A percentile compares a stretch with the other conserved stretches of the same genome.
Evolutionary conservation across 2,888 invertebrate species (phyloP).

Genomic region (Eristalis arbustorum): DNA sequence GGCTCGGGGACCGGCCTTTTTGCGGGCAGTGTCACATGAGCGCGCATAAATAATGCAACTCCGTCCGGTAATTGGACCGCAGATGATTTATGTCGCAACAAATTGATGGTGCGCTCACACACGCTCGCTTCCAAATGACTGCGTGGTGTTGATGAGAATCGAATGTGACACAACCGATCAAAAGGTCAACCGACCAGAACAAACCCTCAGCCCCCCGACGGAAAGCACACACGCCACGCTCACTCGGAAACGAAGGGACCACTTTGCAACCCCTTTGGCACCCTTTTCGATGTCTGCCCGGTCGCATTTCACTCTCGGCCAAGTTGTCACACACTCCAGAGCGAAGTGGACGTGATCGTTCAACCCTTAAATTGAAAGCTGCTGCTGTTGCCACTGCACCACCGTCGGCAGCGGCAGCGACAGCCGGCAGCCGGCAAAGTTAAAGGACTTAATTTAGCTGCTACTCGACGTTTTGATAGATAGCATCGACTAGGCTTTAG

Average conservation of each 20-base stretch:
- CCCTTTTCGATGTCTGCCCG: slow-evolving; percentile 1
- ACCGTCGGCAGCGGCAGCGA: background rate
- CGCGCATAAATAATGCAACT: slow-evolving; percentile 29
- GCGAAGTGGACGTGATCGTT: slow-evolving; percentile 55
- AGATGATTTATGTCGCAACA: slow-evolving; percentile 64
- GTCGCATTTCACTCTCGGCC: slow-evolving; percentile 8
- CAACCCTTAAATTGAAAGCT: slow-evolving; percentile 69
- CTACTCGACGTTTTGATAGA: slow-evolving; percentile 40
- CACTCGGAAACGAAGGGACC: slow-evolving; percentile 29
- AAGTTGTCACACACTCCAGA: slow-evolving; percentile 60
- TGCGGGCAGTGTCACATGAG: slow-evolving; percentile 4
- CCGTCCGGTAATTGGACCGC: slow-evolving; percentile 49
- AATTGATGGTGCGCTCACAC: slow-evolving; percentile 49
- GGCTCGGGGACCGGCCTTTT: slow-evolving; percentile 28
- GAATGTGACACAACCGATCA: slow-evolving; percentile 66
- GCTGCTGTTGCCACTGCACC: background rate
- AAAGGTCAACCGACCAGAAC: slow-evolving; percentile 60
- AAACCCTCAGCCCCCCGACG: background rate
- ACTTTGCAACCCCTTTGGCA: slow-evolving; percentile 51
- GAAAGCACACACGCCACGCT: background rate
- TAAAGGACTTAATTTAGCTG: slow-evolving; percentile 58
- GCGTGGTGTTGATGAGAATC: slow-evolving; percentile 62
- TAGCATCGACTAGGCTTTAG: slow-evolving; percentile 24
- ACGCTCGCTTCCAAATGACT: slow-evolving; percentile 63
- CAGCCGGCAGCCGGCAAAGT: background rate